Evolutionary conservation across 2,113 vertebrate genomes (phyloP).

Genomic region (Morone chrysops): DNA sequence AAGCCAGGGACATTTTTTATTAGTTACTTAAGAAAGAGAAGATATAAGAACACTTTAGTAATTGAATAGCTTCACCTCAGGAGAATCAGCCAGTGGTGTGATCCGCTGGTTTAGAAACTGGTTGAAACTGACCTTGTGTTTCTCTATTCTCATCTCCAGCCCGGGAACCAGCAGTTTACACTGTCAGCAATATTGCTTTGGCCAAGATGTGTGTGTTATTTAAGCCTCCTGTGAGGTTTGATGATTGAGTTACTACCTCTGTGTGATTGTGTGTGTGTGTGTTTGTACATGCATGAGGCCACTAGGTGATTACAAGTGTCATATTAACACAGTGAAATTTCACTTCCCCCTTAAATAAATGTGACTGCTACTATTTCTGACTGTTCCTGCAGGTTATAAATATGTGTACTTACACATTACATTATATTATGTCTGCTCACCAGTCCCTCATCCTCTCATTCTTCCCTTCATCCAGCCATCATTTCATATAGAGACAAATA

Average conservation of each 20-base stretch:
- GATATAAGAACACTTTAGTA: not conserved
- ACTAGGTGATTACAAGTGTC: conserved; percentile 18
- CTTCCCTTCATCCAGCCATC: too few species aligned
- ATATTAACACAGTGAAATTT: conserved; percentile 13
- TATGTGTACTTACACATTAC: not conserved
- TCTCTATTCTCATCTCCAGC: conserved; percentile 26
- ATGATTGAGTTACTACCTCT: conserved; percentile 30
- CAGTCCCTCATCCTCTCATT: too few species aligned
- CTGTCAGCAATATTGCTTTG: conserved; percentile 49
- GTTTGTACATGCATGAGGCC: conserved; percentile 27
- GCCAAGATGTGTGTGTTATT: conserved; percentile 56
- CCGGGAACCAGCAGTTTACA: conserved; percentile 42
- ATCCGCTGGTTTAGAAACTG: conserved; percentile 20
- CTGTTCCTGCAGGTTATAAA: not conserved
- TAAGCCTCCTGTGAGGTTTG: conserved; percentile 47
- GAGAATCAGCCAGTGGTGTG: not conserved
- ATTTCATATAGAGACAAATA: too few species aligned
- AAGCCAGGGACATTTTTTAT: too few species aligned
- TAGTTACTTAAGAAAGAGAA: not conserved
- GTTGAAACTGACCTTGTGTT: conserved; percentile 12
- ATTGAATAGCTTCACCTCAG: not conserved
- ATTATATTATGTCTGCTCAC: too few species aligned
- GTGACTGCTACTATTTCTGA: not conserved
- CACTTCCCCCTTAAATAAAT: not conserved
- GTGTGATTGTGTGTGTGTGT: conserved; percentile 32